Evolutionary conservation across 2,888 invertebrate genomes (phyloP).

Genomic region (Blera fallax): DNA sequence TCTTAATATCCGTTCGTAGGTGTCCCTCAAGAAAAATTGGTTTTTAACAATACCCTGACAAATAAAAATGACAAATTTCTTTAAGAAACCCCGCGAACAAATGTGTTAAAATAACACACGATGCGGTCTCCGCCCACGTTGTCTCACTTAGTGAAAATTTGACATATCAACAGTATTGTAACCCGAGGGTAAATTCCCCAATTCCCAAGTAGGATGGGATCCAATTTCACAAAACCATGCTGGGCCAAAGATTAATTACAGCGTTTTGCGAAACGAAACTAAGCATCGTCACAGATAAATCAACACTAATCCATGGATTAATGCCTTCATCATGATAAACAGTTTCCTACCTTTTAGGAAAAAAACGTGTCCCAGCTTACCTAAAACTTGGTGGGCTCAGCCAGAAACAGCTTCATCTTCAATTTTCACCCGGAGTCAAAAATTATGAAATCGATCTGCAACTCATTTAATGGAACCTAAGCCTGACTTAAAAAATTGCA

Average conservation of each 20-base stretch:
- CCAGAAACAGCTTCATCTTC: not conserved
- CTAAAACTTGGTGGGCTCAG: not conserved
- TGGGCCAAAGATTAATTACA: constrained; percentile 7
- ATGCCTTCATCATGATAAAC: constrained; percentile 10
- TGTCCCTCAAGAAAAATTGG: not conserved
- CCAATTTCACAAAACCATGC: constrained; percentile 11
- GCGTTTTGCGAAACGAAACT: constrained; percentile 14
- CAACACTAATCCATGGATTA: constrained; percentile 23
- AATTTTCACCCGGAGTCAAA: not conserved
- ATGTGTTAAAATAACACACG: constrained; percentile 8
- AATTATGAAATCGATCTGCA: constrained; percentile 5
- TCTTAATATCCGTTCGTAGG: not conserved
- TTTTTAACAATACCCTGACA: constrained; percentile 8
- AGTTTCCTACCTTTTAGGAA: not conserved
- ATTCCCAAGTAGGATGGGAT: not conserved
- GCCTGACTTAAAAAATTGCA: not conserved
- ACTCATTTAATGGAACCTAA: not conserved
- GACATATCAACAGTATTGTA: not conserved
- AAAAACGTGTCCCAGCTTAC: not conserved
- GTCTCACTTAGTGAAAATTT: not conserved
- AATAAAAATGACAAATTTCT: constrained; percentile 28
- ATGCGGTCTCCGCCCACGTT: not conserved
- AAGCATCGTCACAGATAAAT: not conserved
- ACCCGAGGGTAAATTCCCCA: not conserved
- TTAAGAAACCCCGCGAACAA: constrained; percentile 1